Conservation (phyloP, 2,797 vertebrate genomes). For the Peromyscus aztecus region DNA sequence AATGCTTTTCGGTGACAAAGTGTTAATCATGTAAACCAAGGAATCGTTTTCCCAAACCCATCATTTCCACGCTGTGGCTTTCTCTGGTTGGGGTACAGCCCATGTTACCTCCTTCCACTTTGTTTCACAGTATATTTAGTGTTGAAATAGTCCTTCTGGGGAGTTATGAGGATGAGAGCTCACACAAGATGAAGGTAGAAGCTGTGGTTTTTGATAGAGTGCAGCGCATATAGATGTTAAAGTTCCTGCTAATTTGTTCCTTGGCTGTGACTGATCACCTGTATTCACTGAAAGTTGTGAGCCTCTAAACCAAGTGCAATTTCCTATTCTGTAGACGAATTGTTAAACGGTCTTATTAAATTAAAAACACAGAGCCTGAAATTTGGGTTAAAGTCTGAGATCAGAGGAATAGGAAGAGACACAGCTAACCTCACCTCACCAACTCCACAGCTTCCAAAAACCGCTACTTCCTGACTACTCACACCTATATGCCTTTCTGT, state of each 20-base stretch:
- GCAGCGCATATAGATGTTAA: no score
- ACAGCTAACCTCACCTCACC: no score
- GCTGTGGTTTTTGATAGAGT: neutral
- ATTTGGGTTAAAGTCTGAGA: no score
- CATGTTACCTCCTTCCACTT: constrained; percentile 35
- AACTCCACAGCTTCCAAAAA: no score
- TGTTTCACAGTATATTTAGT: neutral
- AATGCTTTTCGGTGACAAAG: constrained; percentile 50
- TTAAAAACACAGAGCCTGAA: no score
- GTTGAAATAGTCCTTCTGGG: neutral
- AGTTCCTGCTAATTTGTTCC: neutral
- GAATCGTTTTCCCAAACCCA: constrained; percentile 48
- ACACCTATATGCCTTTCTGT: no score
- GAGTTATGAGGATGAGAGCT: neutral
- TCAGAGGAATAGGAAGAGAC: no score
- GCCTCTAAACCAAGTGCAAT: neutral
- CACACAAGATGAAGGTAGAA: neutral
- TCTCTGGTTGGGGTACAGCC: constrained; percentile 5
- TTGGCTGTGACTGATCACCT: neutral
- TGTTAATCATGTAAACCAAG: constrained; percentile 80
- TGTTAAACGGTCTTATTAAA: no score
- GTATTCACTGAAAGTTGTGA: neutral
- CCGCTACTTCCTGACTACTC: no score
- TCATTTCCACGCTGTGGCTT: constrained; percentile 65
- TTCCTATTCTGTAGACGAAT: no score